Evolutionary conservation across 2,113 vertebrate genomes (phyloP), one percentile per base, ranked within the genome.

Genomic region (Bubo bubo): DNA sequence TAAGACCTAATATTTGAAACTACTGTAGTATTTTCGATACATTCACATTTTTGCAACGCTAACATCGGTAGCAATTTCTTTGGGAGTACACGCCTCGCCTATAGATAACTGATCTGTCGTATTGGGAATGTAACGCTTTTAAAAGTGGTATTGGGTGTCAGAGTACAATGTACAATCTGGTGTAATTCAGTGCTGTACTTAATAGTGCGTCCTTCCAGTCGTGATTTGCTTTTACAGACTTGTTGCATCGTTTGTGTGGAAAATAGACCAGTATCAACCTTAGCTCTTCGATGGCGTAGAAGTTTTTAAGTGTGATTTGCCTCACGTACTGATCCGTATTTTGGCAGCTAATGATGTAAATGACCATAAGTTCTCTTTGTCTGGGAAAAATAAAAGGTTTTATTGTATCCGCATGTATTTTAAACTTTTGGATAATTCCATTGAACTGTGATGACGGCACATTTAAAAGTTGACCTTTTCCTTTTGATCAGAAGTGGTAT

Each of bases 351-450:
- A 85, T 73, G 93, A 77, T 2, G 27, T 94, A 28, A 90, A 43
- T 64, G 93, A 79, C 86, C 79, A 3, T 75, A 27, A 59, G 68
- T 97, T 84, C 92, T 84, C 49, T 75, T n/a, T 53, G 94, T 96
- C 88, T 52, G 88, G 92, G 83, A 84, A 84, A 52, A 96, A 88
- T 62, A 59, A 86, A 43, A 92, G 92, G 73, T 96, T 97, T 95
- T 94, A 34, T 35, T 45, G 93, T 96, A 53, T 88, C 86, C 45
- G 95, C 97, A 96, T 96, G 97, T 95, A 96, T 94, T 96, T 96
- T 87, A 89, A 95, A 83, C 83, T 93, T 92, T 86, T 72, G 92
- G 83, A 26, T 93, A 41, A 91, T 74, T 93, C 82, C 75, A 37
- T 47, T 4, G 32, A 80, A 68, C 70, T 80, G 93, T 90, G 85